These are phyloP conservation scores for Limanda limanda DNA, from an alignment of 2,113 vertebrate species.

Conservation along the genomic window DNA sequence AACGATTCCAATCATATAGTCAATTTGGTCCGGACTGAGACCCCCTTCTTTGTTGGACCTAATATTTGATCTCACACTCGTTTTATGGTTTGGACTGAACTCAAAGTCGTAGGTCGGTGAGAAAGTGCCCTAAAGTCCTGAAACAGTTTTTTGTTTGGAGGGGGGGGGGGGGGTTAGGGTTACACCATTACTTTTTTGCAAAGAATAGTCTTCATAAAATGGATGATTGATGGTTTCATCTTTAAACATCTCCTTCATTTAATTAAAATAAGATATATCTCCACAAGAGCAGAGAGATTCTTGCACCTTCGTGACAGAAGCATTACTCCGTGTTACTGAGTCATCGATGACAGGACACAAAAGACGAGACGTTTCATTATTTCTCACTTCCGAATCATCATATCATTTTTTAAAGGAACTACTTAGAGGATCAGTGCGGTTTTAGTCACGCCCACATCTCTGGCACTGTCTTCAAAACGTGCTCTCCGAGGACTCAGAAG, in stretches of 20 bases:
- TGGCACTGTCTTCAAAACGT: slow-evolving; percentile 17
- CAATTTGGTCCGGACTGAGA: too few relatives aligned
- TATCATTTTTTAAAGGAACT: slow-evolving; percentile 4
- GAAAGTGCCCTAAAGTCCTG: too few relatives aligned
- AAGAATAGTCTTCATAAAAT: neutral
- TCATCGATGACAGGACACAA: slow-evolving; percentile 8
- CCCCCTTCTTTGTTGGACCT: too few relatives aligned
- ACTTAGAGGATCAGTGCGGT: slow-evolving; percentile 26
- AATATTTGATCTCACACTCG: too few relatives aligned
- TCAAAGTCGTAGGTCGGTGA: too few relatives aligned
- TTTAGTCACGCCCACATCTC: slow-evolving; percentile 19
- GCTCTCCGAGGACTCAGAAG: slow-evolving; percentile 41
- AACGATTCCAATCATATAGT: too few relatives aligned
- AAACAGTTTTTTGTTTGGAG: too few relatives aligned
- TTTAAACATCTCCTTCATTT: neutral
- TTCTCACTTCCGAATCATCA: slow-evolving; percentile 13
- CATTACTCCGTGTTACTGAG: slow-evolving; percentile 8
- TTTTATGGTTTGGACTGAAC: too few relatives aligned
- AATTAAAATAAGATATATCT: neutral
- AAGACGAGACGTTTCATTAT: slow-evolving; percentile 13
- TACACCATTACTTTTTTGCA: too few relatives aligned
- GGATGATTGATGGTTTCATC: neutral
- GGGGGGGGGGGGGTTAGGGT: too few relatives aligned
- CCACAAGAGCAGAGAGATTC: slow-evolving; percentile 4
- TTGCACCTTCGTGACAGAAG: neutral